These are phyloP conservation scores for Pangasius krempfi DNA, from an alignment of 2,797 vertebrate genomes.

Conservation along the genomic window DNA sequence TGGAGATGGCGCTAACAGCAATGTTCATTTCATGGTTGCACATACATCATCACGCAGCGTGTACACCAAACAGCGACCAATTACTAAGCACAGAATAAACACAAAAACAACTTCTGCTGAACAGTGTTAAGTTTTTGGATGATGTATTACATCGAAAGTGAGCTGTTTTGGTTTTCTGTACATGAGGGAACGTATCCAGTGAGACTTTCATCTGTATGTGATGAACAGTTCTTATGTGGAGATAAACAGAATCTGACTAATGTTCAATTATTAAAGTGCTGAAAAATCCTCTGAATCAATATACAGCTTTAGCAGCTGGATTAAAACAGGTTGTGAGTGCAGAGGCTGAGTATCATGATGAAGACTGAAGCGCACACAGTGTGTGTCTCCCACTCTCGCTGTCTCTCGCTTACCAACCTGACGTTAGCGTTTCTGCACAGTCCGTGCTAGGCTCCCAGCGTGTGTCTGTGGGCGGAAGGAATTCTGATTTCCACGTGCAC, in stretches of 20 bases:
- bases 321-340: background rate
- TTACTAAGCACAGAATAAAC: background rate
- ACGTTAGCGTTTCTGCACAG: constrained; percentile 42
- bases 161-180: background rate
- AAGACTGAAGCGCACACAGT: background rate
- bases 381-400: constrained; percentile 1
- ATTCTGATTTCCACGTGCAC: constrained; percentile 51
- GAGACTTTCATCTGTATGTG: background rate
- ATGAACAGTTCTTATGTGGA: background rate
- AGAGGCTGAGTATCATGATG: background rate
- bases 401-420: constrained; percentile 13
- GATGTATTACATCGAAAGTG: background rate
- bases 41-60: background rate
- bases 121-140: background rate
- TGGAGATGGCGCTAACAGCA: background rate
- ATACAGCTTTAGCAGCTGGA: background rate
- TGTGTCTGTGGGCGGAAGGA: constrained; percentile 46
- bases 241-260: background rate
- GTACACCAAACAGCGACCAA: background rate
- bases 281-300: background rate
- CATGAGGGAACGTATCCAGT: background rate
- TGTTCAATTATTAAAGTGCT: background rate
- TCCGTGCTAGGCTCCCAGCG: constrained; percentile 24
- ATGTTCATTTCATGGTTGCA: background rate
- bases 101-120: background rate